Evolutionary conservation across 2,797 vertebrate genomes (phyloP), one percentile per base, ranked within the genome.

Genomic region (Falco concolor): DNA sequence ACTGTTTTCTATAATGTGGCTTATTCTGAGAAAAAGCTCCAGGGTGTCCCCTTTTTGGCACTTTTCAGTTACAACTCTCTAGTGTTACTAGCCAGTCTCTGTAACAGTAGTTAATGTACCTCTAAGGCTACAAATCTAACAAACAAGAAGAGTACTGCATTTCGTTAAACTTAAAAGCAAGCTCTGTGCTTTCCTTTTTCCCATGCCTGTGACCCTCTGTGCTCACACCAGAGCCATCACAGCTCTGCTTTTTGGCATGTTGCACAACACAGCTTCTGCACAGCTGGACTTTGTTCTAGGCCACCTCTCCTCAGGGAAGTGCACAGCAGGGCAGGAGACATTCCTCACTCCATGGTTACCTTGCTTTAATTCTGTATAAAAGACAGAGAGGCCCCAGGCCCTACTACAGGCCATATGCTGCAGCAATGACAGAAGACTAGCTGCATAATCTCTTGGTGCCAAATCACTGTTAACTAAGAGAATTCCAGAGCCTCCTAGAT

Each of bases 291-390:
- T 80, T 61, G 65, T 72, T 91, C 84, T 6, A 23, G 61, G 78
- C 72, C 5, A 16, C 86, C 81, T 91, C 86, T 94, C 86, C 93
- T 90, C 36, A 4, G 84, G 67, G 83, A 89, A 76, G 80, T 2
- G 22, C 63, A 27, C 86, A 89, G 90, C 70, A 76, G 77, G 77
- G 68, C 89, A 92, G 95, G 90, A 91, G 93, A 74, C 49, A 77
- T 68, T 75, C 60, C 75, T 90, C 74, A 23, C 44, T 82, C 88
- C 60, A 19, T 0, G 0, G 54, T 56, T 87, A 93, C 94, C 82
- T 95, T 72, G 61, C 74, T 96, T 86, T 75, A 84, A 78, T 50
- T 81, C 77, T 74, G 78, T 75, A 59, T 7, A 78, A 54, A 86
- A 91, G 52, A 77, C 38, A 81, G 87, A 91, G 73, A 78, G 44